Percentiles rank a stretch among this genome's conserved stretches.
Conservation (phyloP, 2,113 vertebrate genomes). For the Saccopteryx bilineata region DNA sequence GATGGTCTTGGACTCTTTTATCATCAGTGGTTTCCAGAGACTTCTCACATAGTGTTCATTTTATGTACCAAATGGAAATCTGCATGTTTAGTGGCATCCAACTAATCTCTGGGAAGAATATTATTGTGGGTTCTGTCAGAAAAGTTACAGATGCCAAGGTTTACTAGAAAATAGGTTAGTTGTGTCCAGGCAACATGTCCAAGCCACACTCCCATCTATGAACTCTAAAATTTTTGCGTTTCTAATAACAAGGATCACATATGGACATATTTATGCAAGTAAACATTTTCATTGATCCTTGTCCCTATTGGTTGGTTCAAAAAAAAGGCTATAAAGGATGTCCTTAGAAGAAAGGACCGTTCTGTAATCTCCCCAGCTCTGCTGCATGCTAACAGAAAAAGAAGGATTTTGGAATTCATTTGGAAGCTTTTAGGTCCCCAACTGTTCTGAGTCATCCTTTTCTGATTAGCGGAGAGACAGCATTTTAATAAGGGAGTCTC, state of each 20-base stretch:
- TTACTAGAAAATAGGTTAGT: slow-evolving; percentile 35
- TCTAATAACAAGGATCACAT: not conserved
- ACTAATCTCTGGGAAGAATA: slow-evolving; percentile 11
- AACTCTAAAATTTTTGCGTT: not conserved
- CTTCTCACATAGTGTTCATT: slow-evolving; percentile 32
- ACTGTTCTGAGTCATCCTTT: slow-evolving; percentile 52
- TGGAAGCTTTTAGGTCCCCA: not conserved
- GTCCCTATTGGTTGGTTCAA: not conserved
- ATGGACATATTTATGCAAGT: not conserved
- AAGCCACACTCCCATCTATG: not conserved
- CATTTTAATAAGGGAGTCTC: slow-evolving; percentile 20
- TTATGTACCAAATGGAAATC: slow-evolving; percentile 62
- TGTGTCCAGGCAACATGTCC: not conserved
- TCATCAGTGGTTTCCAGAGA: slow-evolving; percentile 2
- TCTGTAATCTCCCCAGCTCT: not conserved
- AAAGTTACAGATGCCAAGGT: slow-evolving; percentile 25
- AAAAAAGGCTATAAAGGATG: not conserved
- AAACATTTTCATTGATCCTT: not conserved
- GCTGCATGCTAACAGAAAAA: not conserved
- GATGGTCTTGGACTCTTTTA: slow-evolving; percentile 20
- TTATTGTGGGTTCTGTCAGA: not conserved
- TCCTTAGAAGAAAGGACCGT: not conserved
- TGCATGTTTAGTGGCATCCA: not conserved
- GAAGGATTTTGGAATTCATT: slow-evolving; percentile 31
- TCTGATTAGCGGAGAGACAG: slow-evolving; percentile 34